Conservation (phyloP, 2,113 vertebrate species). For the Hepsetus odoe region DNA sequence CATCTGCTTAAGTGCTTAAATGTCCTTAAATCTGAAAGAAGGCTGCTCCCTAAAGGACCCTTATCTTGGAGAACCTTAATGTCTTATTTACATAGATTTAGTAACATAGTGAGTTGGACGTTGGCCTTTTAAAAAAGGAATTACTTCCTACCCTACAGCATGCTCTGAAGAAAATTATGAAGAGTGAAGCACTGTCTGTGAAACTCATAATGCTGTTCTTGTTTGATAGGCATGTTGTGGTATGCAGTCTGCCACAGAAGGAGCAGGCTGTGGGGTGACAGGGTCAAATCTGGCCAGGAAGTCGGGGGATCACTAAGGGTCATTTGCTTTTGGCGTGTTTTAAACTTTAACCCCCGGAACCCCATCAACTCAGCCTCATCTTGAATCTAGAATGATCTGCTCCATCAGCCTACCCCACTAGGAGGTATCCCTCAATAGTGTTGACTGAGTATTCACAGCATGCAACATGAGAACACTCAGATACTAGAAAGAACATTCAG, state of each 20-base stretch:
- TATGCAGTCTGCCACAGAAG: constrained; percentile 19
- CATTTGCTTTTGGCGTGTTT: constrained; percentile 67
- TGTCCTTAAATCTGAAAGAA: too few species aligned
- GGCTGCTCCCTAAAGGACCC: too few species aligned
- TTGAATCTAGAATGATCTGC: constrained; percentile 54
- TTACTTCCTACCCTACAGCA: not conserved
- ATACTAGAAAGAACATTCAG: not conserved
- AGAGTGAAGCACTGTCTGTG: not conserved
- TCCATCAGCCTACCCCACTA: constrained; percentile 19
- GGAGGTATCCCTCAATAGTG: not conserved
- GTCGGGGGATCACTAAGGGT: constrained; percentile 65
- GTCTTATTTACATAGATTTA: too few species aligned
- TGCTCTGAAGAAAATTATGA: not conserved
- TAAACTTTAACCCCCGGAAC: constrained; percentile 67
- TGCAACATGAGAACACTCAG: not conserved
- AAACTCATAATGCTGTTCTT: constrained; percentile 33
- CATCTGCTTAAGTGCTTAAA: too few species aligned
- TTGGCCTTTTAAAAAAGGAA: not conserved
- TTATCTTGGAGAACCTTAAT: too few species aligned
- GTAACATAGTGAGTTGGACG: not conserved
- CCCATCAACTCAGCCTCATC: not conserved
- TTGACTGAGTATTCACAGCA: constrained; percentile 2
- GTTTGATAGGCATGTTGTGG: constrained; percentile 26
- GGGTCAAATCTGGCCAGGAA: constrained; percentile 68
- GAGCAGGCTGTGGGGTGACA: constrained; percentile 50